Conservation (phyloP, 2,888 invertebrate genomes). For the Parelbella ahira region DNA sequence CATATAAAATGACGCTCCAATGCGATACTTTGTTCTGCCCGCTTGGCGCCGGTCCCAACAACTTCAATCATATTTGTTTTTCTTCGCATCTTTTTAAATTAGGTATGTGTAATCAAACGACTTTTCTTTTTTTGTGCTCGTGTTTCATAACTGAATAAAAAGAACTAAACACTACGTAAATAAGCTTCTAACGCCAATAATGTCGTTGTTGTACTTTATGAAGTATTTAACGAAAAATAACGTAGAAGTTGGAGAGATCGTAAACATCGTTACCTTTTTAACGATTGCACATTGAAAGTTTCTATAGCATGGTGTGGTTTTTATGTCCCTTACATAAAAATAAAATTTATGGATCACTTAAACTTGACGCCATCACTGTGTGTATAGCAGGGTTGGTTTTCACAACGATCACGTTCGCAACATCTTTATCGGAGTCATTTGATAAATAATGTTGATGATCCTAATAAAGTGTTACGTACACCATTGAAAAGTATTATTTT, state of each 20-base stretch:
- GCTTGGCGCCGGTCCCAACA: slow-evolving; percentile 32
- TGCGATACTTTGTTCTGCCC: slow-evolving; percentile 30
- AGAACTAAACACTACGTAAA: too few relatives aligned
- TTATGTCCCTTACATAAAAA: slow-evolving; percentile 12
- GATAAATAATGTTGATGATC: slow-evolving; percentile 10
- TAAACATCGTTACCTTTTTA: slow-evolving; percentile 7
- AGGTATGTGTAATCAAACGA: slow-evolving; percentile 1
- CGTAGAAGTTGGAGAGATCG: slow-evolving; percentile 5
- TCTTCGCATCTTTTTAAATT: slow-evolving; percentile 9
- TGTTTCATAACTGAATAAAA: too few relatives aligned
- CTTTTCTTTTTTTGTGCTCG: background rate
- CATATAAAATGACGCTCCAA: slow-evolving; percentile 49
- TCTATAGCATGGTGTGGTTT: slow-evolving; percentile 19
- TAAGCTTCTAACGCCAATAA: too few relatives aligned
- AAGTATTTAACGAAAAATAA: slow-evolving; percentile 2
- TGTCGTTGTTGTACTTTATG: slow-evolving; percentile 6
- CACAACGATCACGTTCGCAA: slow-evolving; percentile 11
- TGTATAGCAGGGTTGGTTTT: slow-evolving; percentile 16
- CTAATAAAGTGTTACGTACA: slow-evolving; percentile 8
- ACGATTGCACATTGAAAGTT: slow-evolving; percentile 6
- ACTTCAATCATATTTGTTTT: slow-evolving; percentile 4
- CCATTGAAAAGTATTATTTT: slow-evolving; percentile 5
- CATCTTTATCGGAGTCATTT: slow-evolving; percentile 13
- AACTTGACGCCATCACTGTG: slow-evolving; percentile 10
- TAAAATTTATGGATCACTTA: slow-evolving; percentile 13